Base-by-base conservation (phyloP, 2,888 invertebrate species). In the Cataglyphis rosenhaueri region DNA sequence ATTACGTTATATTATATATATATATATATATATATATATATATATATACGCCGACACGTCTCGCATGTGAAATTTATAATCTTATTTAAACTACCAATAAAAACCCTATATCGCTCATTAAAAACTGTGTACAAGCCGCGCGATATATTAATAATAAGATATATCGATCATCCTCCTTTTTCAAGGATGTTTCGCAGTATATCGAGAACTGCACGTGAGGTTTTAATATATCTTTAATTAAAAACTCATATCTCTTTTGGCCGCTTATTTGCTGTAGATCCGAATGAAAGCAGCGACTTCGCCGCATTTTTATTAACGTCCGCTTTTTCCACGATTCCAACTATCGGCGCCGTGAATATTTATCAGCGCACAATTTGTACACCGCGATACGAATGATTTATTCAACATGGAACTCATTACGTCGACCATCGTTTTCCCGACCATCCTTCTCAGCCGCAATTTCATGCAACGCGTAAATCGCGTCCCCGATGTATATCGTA, bases 321-420 rank as follows among this genome's bases (percentile, higher is more conserved):
- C 41, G 25, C 18, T 44, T 71, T 44, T 48, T 10, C 9, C 29
- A 32, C 12, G 32, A 3, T 35, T 59, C 41, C 71, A 12, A 12
- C 44, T 59, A 78, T 59, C 70, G 44, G 32, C 9, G 44, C 32
- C 15, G 78, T 70, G 57, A 78, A 78, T 78, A 78, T 78, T 78
- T 78, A 78, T 78, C 57, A 38, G 15, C 44, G 25, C 59, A 18
- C 66, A 78, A 78, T 78, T 70, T 59, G 70, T 78, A 78, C 18
- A 62, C 32, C 32, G 44, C 25, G 59, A 78, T 78, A 78, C 70
- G 59, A 44, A 55, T 70, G 59, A 78, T 78, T 78, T 70, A 70
- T 78, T 70, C 78, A 78, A 78, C 70, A 21, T 41, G 76, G 38
- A 32, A 32, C 70, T 78, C 70, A 78, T 78, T 78, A 78, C 12